Evolutionary conservation across 2,888 invertebrate genomes (phyloP).

Genomic region (Stenolophus ochropezus): DNA sequence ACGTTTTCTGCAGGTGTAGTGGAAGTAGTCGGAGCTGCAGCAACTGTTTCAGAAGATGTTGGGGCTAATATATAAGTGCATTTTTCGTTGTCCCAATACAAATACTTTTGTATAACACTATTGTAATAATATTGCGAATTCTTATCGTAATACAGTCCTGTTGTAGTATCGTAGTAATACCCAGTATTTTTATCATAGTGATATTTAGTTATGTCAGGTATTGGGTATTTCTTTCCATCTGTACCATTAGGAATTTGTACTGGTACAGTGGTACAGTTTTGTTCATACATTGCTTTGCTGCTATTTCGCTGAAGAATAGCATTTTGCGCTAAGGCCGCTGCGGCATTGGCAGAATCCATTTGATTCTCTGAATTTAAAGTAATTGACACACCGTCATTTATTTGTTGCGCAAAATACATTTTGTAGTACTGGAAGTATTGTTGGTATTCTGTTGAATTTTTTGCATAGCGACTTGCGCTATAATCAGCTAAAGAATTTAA

Average conservation of each 20-base stretch:
- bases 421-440: slow-evolving; percentile 84
- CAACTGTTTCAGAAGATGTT: slow-evolving; percentile 67
- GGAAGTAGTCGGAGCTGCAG: slow-evolving; percentile 63
- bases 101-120: slow-evolving; percentile 90
- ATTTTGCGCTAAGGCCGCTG: slow-evolving; percentile 92
- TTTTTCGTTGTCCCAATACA: slow-evolving; percentile 93
- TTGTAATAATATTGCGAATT: slow-evolving; percentile 98
- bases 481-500: slow-evolving; percentile 85
- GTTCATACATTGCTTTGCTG: slow-evolving; percentile 72
- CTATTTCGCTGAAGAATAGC: slow-evolving; percentile 83
- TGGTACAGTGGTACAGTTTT: slow-evolving; percentile 67
- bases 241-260: slow-evolving; percentile 77
- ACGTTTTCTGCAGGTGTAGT: slow-evolving; percentile 62
- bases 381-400: slow-evolving; percentile 76
- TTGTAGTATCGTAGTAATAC: slow-evolving; percentile 95
- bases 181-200: slow-evolving; percentile 96
- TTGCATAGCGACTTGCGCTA: slow-evolving; percentile 84
- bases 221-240: slow-evolving; percentile 80
- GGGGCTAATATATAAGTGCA: slow-evolving; percentile 78
- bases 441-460: slow-evolving; percentile 81
- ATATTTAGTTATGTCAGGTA: slow-evolving; percentile 93
- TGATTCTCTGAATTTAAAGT: slow-evolving; percentile 75
- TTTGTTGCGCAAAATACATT: slow-evolving; percentile 82
- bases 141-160: slow-evolving; percentile 97
- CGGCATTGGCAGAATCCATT: slow-evolving; percentile 87